Conservation (phyloP, 2,113 vertebrate genomes). For the Corvus moneduloides region DNA sequence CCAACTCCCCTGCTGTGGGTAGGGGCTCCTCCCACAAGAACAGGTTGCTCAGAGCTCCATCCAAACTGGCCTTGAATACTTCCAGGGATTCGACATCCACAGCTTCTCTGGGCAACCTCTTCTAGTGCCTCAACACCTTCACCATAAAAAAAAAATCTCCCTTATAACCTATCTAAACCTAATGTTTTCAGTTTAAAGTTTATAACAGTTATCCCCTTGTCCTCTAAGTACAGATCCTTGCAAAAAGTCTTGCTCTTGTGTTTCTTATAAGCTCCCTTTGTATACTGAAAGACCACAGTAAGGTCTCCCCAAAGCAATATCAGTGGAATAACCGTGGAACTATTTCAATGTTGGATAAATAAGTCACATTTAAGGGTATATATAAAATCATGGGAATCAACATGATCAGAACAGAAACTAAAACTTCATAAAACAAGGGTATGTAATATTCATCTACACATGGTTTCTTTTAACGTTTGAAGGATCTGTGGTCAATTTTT, state of each 20-base stretch:
- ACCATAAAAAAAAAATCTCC: not conserved
- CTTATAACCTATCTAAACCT: not conserved
- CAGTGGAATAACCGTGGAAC: not conserved
- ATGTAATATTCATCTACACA: not conserved
- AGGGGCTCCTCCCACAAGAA: not conserved
- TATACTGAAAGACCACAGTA: not conserved
- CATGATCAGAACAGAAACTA: not conserved
- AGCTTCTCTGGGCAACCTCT: not conserved
- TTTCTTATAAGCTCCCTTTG: not conserved
- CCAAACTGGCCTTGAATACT: not conserved
- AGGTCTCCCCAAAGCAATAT: not conserved
- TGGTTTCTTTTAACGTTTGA: not conserved
- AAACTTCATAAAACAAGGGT: not conserved
- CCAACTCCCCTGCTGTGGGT: fast-evolving
- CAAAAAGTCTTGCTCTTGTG: not conserved
- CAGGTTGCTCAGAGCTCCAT: not conserved
- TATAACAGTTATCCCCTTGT: not conserved
- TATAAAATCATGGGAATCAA: not conserved
- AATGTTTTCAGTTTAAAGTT: not conserved
- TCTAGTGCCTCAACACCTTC: not conserved
- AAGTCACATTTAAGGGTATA: not conserved
- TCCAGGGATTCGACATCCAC: not conserved
- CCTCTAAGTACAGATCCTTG: not conserved
- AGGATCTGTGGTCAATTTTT: not conserved
- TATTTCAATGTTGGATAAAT: not conserved